Conservation (phyloP, 2,797 vertebrate genomes). For the Clarias fuscus region DNA sequence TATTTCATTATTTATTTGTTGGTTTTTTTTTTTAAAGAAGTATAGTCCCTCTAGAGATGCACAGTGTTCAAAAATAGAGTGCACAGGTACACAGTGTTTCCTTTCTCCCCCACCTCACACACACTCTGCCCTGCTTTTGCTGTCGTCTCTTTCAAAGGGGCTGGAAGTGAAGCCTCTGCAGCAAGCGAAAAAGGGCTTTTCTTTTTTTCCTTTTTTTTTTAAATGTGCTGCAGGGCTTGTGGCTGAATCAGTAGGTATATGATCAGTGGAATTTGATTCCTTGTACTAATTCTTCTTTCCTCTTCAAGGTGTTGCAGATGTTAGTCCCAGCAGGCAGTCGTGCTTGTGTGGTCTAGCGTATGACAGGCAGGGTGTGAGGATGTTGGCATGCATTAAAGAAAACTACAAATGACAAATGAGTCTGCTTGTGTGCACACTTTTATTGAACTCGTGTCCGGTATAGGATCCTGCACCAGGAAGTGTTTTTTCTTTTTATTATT, state of each 20-base stretch:
- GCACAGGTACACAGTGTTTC: slow-evolving; percentile 10
- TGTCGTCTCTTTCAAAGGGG: neutral
- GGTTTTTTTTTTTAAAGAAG: neutral
- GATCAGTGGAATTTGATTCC: neutral
- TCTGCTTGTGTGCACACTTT: neutral
- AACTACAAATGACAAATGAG: neutral
- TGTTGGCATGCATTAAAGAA: neutral
- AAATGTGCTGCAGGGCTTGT: slow-evolving; percentile 4
- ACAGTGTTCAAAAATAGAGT: slow-evolving; percentile 25
- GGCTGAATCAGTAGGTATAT: slow-evolving; percentile 24
- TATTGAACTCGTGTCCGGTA: neutral
- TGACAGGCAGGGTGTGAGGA: neutral
- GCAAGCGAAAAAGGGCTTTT: neutral
- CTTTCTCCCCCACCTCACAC: neutral
- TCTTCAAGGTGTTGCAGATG: slow-evolving; percentile 6
- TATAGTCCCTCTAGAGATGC: neutral
- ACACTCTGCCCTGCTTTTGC: neutral
- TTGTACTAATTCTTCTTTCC: neutral
- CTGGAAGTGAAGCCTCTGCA: neutral
- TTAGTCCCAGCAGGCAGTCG: neutral
- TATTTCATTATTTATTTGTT: neutral
- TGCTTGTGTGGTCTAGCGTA: neutral
- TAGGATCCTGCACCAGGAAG: neutral
- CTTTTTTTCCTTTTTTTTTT: neutral
- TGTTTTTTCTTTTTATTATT: neutral